phyloP scores from a whole-genome alignment of 2,888 invertebrate species.

The Oscheius myriophilus region DNA sequence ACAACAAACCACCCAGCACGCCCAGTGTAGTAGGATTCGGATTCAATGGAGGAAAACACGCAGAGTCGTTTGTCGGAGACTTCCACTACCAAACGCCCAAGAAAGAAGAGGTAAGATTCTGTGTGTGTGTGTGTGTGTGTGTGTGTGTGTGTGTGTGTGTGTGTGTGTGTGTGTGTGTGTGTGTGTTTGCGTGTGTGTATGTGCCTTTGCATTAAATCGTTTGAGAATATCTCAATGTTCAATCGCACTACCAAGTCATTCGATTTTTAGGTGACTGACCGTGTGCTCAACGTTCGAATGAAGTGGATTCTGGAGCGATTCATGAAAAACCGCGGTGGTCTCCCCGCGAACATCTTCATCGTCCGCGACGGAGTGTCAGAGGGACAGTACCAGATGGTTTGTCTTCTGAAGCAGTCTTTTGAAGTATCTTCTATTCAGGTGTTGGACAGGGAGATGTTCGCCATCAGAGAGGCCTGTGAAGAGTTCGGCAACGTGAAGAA shows the following conservation, averaged over 20 bases:
- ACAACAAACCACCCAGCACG: conserved; percentile 19
- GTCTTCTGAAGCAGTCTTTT: neutral
- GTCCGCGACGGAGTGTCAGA: conserved; percentile 52
- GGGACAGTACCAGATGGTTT: conserved; percentile 46
- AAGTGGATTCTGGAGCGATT: conserved; percentile 38
- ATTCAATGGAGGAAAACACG: conserved; percentile 21
- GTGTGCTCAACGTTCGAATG: conserved; percentile 32
- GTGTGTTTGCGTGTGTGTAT: too few relatives aligned
- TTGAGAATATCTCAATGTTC: too few relatives aligned
- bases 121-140: too few relatives aligned
- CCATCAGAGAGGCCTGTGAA: conserved; percentile 33
- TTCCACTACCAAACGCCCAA: conserved; percentile 46
- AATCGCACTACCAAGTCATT: too few relatives aligned
- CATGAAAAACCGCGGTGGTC: conserved; percentile 17
- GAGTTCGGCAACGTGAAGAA: conserved; percentile 13
- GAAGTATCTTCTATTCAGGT: conserved; percentile 24
- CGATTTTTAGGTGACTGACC: conserved; percentile 26
- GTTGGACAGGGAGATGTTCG: conserved; percentile 31
- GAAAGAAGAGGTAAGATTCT: conserved; percentile 33
- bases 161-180: too few relatives aligned
- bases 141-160: too few relatives aligned
- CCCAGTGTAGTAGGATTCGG: conserved; percentile 37
- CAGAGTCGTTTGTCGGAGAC: conserved; percentile 43
- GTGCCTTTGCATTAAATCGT: too few relatives aligned
- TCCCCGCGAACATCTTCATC: conserved; percentile 38